phyloP scores from a whole-genome alignment of 2,888 invertebrate species.

The Drosophila kuntzei region DNA sequence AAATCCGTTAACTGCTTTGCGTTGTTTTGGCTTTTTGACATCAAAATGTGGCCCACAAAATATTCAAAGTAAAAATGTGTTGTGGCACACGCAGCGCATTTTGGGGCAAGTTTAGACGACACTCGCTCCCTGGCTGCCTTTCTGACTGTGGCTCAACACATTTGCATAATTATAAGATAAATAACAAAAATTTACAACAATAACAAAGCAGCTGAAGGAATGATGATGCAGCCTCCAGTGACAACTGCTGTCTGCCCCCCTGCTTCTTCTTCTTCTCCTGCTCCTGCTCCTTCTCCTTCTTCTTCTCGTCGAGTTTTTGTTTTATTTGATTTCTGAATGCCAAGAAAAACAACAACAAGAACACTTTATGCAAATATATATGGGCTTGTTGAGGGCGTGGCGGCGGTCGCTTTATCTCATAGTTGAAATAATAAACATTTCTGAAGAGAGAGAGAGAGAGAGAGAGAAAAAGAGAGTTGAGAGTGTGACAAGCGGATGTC shows the following conservation, averaged over 20 bases:
- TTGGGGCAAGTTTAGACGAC: constrained; percentile 22
- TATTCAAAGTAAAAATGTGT: constrained; percentile 44
- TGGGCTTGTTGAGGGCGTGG: constrained; percentile 39
- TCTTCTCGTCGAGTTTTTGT: constrained; percentile 39
- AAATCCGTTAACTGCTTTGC: constrained; percentile 38
- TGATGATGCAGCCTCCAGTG: constrained; percentile 39
- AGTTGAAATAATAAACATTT: constrained; percentile 60
- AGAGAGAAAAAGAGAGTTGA: constrained; percentile 19
- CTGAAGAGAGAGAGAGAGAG: not conserved
- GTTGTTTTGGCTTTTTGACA: constrained; percentile 25
- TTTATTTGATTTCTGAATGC: constrained; percentile 69
- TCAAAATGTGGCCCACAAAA: constrained; percentile 29
- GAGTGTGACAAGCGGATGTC: constrained; percentile 76
- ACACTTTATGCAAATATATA: constrained; percentile 63
- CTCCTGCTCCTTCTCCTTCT: not conserved
- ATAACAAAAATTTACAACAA: constrained; percentile 75
- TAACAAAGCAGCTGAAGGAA: constrained; percentile 41
- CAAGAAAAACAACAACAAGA: constrained; percentile 32
- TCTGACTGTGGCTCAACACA: constrained; percentile 30
- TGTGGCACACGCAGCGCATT: constrained; percentile 23
- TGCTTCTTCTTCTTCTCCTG: not conserved
- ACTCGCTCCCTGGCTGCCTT: not conserved
- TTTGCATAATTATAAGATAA: constrained; percentile 81
- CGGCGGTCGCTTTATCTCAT: constrained; percentile 54
- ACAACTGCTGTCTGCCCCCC: constrained; percentile 12